Base-by-base conservation (phyloP, 2,888 invertebrate genomes). In the Hoplodrina blanda region DNA sequence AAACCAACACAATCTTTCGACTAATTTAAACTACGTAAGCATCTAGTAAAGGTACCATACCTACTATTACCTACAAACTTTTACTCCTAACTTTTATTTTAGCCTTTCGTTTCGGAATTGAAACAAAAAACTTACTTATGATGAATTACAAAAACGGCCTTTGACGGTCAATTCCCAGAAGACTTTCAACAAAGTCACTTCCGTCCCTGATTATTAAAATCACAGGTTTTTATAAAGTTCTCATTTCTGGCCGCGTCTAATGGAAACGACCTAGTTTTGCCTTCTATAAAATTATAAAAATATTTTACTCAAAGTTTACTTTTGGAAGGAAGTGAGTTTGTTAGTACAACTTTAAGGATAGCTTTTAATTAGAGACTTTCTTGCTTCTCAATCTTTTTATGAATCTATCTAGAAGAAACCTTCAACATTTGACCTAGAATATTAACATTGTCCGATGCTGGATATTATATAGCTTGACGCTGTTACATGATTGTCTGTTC, bases 241-340 rank as follows among this genome's bases (percentile, higher is more conserved):
- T 57, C 53, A 77, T 73, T 82, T 73, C 75, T 80, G 69, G 62
- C 75, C 33, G 46, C 59, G 66, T 66, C 77, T 84, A 83, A 83
- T 80, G 85, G 80, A 76, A 69, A 67, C 61, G 78, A 72, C 85
- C 80, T 80, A 76, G 75, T 77, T 84, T 59, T 63, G n/a, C 59
- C 57, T 78, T 70, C 71, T 60, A 68, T 80, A 61, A 74, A 74
- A 69, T 84, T 80, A 71, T 69, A 62, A 80, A 69, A 76, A 75
- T 73, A 70, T 67, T 69, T 80, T 73, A 84, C 74, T 75, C 55
- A 69, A 80, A 78, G 65, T 84, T 62, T 20, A 73, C 57, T 84
- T 80, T 72, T 62, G 53, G 57, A 52, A 74, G 52, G 46, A 62
- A 73, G 55, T 62, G 62, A 68, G 62, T 73, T 76, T 53, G 46